Evolutionary conservation across 2,888 invertebrate genomes (phyloP), one percentile per base, ranked within the genome.

Genomic region (Ypsolopha scabrella): DNA sequence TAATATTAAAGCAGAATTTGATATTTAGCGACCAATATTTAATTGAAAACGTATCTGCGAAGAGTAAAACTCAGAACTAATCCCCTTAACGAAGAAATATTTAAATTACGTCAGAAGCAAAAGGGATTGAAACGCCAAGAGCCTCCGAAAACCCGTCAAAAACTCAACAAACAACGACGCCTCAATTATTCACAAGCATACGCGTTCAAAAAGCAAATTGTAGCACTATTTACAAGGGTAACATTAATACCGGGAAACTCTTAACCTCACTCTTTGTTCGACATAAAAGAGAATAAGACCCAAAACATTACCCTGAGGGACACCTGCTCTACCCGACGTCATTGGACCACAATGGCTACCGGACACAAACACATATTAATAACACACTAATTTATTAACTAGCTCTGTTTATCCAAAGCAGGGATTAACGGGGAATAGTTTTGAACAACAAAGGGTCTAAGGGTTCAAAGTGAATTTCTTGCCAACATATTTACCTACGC

Each of bases 391-490:
- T 85, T 83, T 83, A 85, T 83, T 82, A 86, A 83, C 83, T 78
- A 81, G 76, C 76, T 75, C 76, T 85, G 85, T 85, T 83, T 86
- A 83, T 82, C 80, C 82, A 51, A 49, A 53, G 53, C 54, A 74
- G 76, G 80, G 85, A 85, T 86, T 83, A 85, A 77, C 83, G 77
- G 81, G 73, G 82, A 85, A 86, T 86, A 86, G 85, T 86, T 86
- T 83, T 80, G 79, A 75, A 85, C 81, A 85, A 85, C 85, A 86
- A 86, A 85, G 85, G 83, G 69, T 67, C 69, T 71, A 77, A 81
- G 85, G 85, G 85, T 86, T 85, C 85, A 86, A 86, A 86, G 85
- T 80, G 47, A 78, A 83, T 83, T 83, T 86, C 85, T 85, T 85
- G 83, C 74, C 81, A 79, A 83, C 85, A 86, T 86, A 86, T 86